Evolutionary conservation across 2,888 invertebrate species (phyloP).

Genomic region (Corbicula japonica): DNA sequence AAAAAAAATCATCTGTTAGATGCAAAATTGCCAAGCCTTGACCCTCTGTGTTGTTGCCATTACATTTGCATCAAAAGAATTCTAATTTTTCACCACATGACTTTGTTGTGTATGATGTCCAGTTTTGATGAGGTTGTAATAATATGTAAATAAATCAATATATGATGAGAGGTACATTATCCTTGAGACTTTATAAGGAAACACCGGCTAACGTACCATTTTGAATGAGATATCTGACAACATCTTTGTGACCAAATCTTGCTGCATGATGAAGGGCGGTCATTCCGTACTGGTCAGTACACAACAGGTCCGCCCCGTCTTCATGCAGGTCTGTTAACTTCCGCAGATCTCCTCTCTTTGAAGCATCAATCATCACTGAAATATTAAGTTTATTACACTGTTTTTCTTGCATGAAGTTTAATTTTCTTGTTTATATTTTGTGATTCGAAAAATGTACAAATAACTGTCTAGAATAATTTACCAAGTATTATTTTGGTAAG

Average conservation of each 20-base stretch:
- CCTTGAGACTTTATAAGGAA: not conserved
- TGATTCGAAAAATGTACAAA: no score
- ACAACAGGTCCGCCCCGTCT: constrained; percentile 89
- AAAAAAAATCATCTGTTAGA: no score
- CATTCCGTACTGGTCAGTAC: constrained; percentile 90
- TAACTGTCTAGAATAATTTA: no score
- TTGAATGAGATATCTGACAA: constrained; percentile 95
- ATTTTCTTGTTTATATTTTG: no score
- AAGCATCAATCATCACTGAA: constrained; percentile 85
- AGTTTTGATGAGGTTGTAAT: not conserved
- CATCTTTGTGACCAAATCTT: constrained; percentile 95
- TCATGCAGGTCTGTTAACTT: constrained; percentile 93
- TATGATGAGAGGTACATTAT: not conserved
- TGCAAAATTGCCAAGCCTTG: no score
- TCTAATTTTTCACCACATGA: no score
- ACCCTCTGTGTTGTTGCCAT: no score
- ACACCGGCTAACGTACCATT: constrained; percentile 88
- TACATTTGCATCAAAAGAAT: no score
- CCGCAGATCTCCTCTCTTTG: constrained; percentile 85
- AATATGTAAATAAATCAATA: not conserved
- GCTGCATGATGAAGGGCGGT: constrained; percentile 96
- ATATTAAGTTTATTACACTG: no score
- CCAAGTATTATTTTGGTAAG: no score
- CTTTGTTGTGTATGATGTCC: not conserved
- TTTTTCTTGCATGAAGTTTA: no score